phyloP scores from a whole-genome alignment of 1,140 invertebrate species.

The Drosophila lowei region DNA sequence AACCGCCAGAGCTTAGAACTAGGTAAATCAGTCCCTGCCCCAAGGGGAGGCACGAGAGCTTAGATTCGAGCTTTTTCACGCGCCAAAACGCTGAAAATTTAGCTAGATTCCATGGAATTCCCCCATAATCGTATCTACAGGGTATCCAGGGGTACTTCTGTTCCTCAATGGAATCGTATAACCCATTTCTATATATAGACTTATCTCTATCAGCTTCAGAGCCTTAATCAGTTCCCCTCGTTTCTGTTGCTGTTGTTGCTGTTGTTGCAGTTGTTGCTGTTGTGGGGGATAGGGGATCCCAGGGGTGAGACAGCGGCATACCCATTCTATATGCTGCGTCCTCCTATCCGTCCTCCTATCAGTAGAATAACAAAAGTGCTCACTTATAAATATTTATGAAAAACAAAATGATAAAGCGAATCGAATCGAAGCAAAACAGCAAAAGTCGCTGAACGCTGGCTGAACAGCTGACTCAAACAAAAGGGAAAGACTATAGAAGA shows the following conservation, averaged over 20 bases:
- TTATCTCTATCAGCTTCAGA: constrained; percentile 6
- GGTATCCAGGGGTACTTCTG: neutral
- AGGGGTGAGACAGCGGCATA: neutral
- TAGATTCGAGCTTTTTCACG: no score
- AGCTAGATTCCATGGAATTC: no score
- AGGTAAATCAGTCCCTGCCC: constrained; percentile 62
- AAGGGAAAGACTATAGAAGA: no score
- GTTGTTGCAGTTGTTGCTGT: no score
- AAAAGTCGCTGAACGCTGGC: constrained; percentile 7
- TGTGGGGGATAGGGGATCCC: no score
- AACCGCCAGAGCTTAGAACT: constrained; percentile 73
- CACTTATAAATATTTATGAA: constrained; percentile 17
- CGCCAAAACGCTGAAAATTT: no score
- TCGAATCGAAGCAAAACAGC: constrained; percentile 2
- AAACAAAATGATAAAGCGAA: constrained; percentile 33
- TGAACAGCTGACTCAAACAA: neutral
- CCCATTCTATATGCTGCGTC: neutral
- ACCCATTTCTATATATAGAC: constrained; percentile 6
- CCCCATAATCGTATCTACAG: no score
- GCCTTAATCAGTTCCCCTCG: constrained; percentile 21
- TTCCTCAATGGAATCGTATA: constrained; percentile 3
- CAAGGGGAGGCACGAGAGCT: neutral
- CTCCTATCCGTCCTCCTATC: constrained; percentile 30
- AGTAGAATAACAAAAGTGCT: constrained; percentile 35
- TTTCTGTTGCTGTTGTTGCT: neutral